A percentile compares a stretch with the other conserved stretches of the same genome.
Evolutionary conservation across 2,797 vertebrate genomes (phyloP).

Genomic region (Streptopelia turtur): DNA sequence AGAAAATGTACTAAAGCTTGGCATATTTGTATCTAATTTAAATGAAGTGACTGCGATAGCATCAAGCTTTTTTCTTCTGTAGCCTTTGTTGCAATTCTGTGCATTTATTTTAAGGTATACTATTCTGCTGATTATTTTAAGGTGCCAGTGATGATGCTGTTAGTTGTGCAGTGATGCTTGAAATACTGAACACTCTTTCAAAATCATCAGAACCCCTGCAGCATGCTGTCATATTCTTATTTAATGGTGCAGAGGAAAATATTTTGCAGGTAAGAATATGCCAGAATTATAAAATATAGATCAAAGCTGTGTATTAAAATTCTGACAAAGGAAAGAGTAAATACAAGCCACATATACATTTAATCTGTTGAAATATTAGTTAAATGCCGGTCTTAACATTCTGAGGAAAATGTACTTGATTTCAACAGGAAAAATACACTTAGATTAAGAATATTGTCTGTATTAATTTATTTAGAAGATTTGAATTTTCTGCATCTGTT

Average conservation of each 20-base stretch:
- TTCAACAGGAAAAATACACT: neutral
- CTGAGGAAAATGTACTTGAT: neutral
- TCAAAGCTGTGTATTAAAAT: neutral
- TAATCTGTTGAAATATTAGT: neutral
- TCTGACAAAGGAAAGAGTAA: neutral
- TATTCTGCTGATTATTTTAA: conserved; percentile 63
- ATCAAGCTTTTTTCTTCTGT: neutral
- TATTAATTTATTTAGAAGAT: neutral
- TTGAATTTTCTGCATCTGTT: neutral
- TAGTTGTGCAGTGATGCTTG: conserved; percentile 97
- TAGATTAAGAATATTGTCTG: neutral
- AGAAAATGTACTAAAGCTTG: neutral
- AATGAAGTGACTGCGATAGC: neutral
- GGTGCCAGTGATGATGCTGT: conserved; percentile 98
- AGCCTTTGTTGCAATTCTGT: neutral
- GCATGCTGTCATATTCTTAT: conserved; percentile 94
- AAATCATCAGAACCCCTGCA: conserved; percentile 85
- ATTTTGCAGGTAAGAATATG: conserved; percentile 87
- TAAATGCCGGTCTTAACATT: neutral
- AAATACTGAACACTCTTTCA: conserved; percentile 90
- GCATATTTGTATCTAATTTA: neutral
- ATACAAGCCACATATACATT: neutral
- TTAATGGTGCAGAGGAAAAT: conserved; percentile 98
- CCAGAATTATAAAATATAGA: neutral
- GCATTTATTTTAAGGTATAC: neutral